Base-by-base conservation (phyloP, 1,140 invertebrate species). In the Chlorops oryzae region DNA sequence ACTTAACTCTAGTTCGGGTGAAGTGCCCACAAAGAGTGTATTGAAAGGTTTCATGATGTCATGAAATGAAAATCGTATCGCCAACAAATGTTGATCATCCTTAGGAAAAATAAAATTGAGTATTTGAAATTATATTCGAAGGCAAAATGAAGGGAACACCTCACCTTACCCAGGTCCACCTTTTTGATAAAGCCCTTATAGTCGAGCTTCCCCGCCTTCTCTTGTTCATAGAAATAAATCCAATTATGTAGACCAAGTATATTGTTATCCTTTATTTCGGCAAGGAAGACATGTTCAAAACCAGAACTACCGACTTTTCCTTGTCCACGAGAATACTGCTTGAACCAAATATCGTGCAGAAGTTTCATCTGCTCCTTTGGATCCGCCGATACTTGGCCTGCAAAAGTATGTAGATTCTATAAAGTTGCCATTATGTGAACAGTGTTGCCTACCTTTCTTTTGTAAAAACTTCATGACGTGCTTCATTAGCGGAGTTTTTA, bases 1-100 rank as follows among this genome's bases (percentile, higher is more conserved):
- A 35, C 91, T 86, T 72, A 97, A 81, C 73, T 96, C 92, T 53
- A 96, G 78, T 74, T 96, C 93, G 0, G 92, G 92, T 47, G 90
- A 92, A 1, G 88, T 92, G 17, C 92, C 92, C 43, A 96, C 79
- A 58, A 95, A 89, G 72, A 94, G 80, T 3, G 81, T 78, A 21
- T 83, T 84, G 0, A 85, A 82, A 1, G 85, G 83, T 70, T 94
- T 95, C 38, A 81, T 75, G 3, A 81, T 72, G 2, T 80, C 79
- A 61, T 83, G 79, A 75, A 88, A 88, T 32, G 76, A 82, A 52
- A 88, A 83, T 49, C 86, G 84, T 13, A 85, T 59, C 1, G 48
- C 48, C 2, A 69, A n/a, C 0, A 53, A 35, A 35, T 64, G 56
- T 57, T 69, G 59, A 32, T 59, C 51, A n/a, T 45, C 50, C 61